These are phyloP conservation scores for Achroia grisella DNA, from an alignment of 1,140 invertebrate genomes.

Conservation along the genomic window DNA sequence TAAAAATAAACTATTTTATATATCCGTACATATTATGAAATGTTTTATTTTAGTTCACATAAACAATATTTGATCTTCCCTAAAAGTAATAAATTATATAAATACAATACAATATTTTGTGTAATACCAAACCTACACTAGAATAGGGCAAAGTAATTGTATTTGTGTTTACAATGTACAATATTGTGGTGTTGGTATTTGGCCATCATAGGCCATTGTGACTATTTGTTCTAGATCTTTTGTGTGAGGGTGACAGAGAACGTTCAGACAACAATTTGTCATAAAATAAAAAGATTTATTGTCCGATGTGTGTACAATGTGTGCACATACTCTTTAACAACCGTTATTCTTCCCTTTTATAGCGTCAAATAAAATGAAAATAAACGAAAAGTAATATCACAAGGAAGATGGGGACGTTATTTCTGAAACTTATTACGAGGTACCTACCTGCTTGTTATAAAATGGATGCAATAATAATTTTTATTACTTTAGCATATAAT, in stretches of 20 bases:
- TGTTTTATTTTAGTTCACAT: not conserved
- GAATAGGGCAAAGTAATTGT: conserved; percentile 43
- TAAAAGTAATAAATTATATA: conserved; percentile 33
- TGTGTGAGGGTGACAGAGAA: conserved; percentile 48
- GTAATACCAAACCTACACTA: conserved; percentile 38
- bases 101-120: conserved; percentile 43
- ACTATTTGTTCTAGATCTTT: conserved; percentile 66
- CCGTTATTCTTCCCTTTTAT: conserved; percentile 66
- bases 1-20: too few relatives aligned
- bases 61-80: conserved; percentile 3
- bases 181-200: conserved; percentile 42
- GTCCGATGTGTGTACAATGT: conserved; percentile 43
- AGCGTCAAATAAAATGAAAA: conserved; percentile 58
- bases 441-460: conserved; percentile 19
- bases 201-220: conserved; percentile 55
- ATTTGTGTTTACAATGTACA: conserved; percentile 57
- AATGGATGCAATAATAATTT: conserved; percentile 14
- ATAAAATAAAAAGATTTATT: conserved; percentile 73
- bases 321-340: conserved; percentile 53
- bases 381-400: conserved; percentile 55
- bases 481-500: too few relatives aligned
- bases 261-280: conserved; percentile 63
- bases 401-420: conserved; percentile 38
- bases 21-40: not conserved
- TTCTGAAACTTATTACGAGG: conserved; percentile 20